Conservation (phyloP, 92 coral and sea anemone genomes). For the Montipora capitata region DNA sequence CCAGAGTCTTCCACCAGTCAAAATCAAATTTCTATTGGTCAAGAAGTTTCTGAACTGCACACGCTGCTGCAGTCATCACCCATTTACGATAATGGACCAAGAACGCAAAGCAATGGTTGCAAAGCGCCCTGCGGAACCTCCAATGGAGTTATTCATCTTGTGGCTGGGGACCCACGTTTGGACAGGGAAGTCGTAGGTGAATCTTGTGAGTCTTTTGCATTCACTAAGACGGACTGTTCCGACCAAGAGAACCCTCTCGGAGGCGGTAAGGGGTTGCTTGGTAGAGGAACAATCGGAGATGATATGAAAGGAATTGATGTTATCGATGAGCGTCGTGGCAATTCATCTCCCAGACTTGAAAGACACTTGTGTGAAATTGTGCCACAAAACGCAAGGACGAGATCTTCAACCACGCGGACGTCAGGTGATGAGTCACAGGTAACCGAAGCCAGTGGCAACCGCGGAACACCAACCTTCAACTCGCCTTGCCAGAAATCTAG, state of each 20-base stretch:
- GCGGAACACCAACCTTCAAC: background rate
- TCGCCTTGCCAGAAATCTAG: slow-evolving; percentile 13
- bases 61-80: background rate
- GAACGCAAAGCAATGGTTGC: background rate
- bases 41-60: slow-evolving; percentile 1
- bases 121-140: slow-evolving; percentile 6
- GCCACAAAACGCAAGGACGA: background rate
- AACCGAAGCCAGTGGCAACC: background rate
- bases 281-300: background rate
- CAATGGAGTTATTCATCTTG: slow-evolving; percentile 1
- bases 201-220: slow-evolving; percentile 6
- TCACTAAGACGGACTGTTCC: background rate
- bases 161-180: slow-evolving; percentile 2
- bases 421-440: background rate
- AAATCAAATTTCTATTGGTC: background rate
- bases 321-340: background rate
- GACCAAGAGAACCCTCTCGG: background rate
- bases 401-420: slow-evolving; percentile 10
- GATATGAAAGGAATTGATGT: background rate
- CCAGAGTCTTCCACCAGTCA: slow-evolving; percentile 26
- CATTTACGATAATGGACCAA: background rate
- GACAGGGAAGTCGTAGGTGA: background rate
- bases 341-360: background rate
- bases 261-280: background rate
- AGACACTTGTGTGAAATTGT: slow-evolving; percentile 11